Evolutionary conservation across 2,113 vertebrate genomes (phyloP).

Genomic region (Campylorhamphus procurvoides): DNA sequence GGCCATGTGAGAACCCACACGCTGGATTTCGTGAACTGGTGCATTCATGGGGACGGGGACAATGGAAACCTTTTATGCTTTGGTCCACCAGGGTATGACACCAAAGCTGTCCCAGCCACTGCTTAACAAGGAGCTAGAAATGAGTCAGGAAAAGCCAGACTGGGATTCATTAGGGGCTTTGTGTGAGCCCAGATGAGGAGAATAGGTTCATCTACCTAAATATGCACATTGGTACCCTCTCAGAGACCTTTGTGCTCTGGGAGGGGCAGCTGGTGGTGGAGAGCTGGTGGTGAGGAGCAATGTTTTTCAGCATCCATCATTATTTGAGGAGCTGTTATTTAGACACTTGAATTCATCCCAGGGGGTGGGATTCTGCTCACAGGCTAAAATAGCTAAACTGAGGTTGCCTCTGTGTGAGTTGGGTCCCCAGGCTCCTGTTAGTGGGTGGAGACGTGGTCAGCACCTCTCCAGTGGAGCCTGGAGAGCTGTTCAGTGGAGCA

Average conservation of each 20-base stretch:
- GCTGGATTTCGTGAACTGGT: neutral
- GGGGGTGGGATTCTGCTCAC: neutral
- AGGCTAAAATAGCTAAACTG: neutral
- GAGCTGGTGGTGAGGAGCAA: neutral
- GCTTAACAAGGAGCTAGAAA: neutral
- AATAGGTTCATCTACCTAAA: neutral
- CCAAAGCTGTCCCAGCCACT: neutral
- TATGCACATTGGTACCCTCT: neutral
- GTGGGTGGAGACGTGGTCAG: neutral
- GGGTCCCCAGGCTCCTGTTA: neutral
- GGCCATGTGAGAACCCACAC: neutral
- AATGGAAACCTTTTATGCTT: neutral
- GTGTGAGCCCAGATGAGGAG: neutral
- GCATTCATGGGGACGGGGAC: neutral
- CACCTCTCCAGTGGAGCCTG: neutral
- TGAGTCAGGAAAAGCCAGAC: neutral
- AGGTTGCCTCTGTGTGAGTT: neutral
- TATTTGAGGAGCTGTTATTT: neutral
- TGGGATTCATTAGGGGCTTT: neutral
- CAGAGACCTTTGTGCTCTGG: neutral
- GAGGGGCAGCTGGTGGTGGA: neutral
- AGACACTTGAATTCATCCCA: neutral
- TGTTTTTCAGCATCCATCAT: neutral
- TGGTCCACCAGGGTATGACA: neutral
- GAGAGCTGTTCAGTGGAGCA: neutral